Base-by-base conservation (phyloP, 2,888 invertebrate species). In the Pseudococcus longispinus region DNA sequence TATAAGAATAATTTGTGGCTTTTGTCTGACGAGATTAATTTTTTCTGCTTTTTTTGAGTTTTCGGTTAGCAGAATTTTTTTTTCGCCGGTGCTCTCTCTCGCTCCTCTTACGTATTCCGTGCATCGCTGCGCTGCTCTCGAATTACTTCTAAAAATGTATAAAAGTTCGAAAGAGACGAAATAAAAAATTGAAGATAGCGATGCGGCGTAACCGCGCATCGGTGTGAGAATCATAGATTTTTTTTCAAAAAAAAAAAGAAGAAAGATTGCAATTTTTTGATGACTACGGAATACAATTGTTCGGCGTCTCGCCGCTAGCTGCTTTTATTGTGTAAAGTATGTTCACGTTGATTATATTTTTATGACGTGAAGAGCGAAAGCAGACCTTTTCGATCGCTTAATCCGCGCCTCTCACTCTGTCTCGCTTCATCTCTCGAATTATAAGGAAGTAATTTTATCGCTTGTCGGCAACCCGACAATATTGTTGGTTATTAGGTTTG, bases 1-100 rank as follows among this genome's bases (percentile, higher is more conserved):
- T 86, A 86, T 51, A 77, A 85, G 70, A 85, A 85, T 85, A 70
- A 85, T 65, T 85, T 85, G 60, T 85, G 85, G 60, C 70, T 85
- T 85, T 85, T 70, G 85, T 85, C 85, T 70, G 65, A 70, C 70
- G 85, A 85, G 70, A 85, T 85, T 85, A 65, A 85, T 60, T 85
- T 84, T 84, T 84, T 15, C 37, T 80, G 37, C 37, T 42, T 80
- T 80, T 80, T 80, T 80, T 15, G 77, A 77, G 29, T 77, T n/a
- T 77, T 37, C 8, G 32, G 29, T 77, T n/a, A n/a, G 18, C 8
- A 37, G n/a, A 37, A 42, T 42, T 80, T 80, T 80, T 77, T 77
- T 80, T 80, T 42, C 77, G 37, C n/a, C 26, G 23, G 13, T 4
- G 15, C 23, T 70, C 70, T 15, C 26, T 70, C 13, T 70, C 70